Conservation (phyloP, 2,113 vertebrate genomes). For the Dipodomys merriami region DNA sequence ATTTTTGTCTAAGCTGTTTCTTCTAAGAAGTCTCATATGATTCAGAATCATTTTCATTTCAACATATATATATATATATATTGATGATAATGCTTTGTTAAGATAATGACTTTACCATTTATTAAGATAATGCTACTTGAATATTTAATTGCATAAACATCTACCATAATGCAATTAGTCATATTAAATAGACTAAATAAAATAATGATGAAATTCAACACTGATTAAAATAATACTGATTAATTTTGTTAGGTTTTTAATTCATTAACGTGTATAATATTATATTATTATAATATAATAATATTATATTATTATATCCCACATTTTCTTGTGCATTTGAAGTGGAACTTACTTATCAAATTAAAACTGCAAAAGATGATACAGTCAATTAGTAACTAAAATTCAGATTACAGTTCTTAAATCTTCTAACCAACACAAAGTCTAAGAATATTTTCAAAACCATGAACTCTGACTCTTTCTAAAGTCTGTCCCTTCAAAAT, state of each 20-base stretch:
- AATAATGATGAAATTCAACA: too few relatives aligned
- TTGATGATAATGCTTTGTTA: neutral
- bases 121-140: neutral
- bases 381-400: neutral
- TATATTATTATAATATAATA: too few relatives aligned
- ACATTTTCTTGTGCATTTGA: neutral
- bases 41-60: neutral
- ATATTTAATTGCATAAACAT: conserved; percentile 1
- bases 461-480: conserved; percentile 26
- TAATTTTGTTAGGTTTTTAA: neutral
- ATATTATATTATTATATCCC: too few relatives aligned
- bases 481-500: conserved; percentile 34
- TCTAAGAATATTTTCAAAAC: neutral
- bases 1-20: neutral
- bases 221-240: neutral
- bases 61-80: neutral
- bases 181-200: too few relatives aligned
- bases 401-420: neutral
- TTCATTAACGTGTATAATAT: neutral
- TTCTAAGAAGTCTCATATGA: neutral
- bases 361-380: neutral
- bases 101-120: conserved; percentile 20
- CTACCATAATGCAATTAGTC: neutral
- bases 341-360: neutral
- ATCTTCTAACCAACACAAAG: neutral